phyloP scores from a whole-genome alignment of 64 coral and sea anemone species.

The Actinia tenebrosa region DNA sequence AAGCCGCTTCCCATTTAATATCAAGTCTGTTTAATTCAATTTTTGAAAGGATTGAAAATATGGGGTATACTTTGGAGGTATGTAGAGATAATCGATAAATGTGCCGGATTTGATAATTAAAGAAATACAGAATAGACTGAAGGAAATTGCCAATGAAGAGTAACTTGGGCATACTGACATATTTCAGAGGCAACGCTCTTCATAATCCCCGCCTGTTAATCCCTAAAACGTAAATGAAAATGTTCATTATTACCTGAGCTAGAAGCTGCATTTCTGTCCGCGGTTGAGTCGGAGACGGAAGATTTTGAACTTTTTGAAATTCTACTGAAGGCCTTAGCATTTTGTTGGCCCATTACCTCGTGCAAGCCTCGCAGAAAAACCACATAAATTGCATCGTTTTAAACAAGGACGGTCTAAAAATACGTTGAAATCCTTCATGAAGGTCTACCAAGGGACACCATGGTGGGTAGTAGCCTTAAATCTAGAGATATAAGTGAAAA shows the following conservation, averaged over 20 bases:
- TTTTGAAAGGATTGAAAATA: not conserved
- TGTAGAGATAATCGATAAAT: not conserved
- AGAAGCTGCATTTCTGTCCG: not conserved
- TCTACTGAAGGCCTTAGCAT: constrained; percentile 22
- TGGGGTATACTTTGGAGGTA: not conserved
- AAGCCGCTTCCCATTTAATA: not conserved
- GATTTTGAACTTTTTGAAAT: constrained; percentile 11
- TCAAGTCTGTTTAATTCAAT: not conserved
- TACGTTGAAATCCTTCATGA: not conserved
- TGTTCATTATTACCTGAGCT: not conserved
- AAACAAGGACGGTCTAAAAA: not conserved
- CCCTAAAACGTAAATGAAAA: not conserved
- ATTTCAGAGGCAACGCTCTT: not conserved
- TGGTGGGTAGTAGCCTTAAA: not conserved
- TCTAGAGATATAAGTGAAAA: not conserved
- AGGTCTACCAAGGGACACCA: not conserved
- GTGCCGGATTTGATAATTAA: not conserved
- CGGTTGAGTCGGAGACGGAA: not conserved
- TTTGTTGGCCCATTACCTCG: constrained; percentile 30
- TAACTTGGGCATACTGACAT: not conserved
- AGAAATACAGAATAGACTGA: too few species aligned
- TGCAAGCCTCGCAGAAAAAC: not conserved
- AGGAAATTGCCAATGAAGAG: not conserved
- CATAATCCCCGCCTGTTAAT: not conserved
- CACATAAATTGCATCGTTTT: constrained; percentile 6